Evolutionary conservation across 1,140 invertebrate species (phyloP).

Genomic region (Lethocerus indicus): DNA sequence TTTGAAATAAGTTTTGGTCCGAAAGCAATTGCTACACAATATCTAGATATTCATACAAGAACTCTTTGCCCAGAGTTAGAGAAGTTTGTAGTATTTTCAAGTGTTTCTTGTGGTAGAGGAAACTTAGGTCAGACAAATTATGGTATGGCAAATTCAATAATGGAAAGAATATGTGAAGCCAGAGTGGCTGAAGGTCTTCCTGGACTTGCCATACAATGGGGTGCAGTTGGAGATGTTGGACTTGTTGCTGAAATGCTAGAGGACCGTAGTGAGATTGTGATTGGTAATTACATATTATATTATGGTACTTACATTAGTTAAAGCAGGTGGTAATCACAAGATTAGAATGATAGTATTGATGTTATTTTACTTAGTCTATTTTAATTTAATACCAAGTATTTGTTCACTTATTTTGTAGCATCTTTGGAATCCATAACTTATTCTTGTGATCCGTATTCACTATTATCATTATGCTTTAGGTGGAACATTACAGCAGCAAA

Average conservation of each 20-base stretch:
- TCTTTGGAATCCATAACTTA: too few relatives aligned
- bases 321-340: too few relatives aligned
- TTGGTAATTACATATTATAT: too few relatives aligned
- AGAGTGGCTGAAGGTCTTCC: constrained; percentile 37
- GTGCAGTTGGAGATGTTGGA: constrained; percentile 48
- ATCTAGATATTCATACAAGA: constrained; percentile 38
- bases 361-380: too few relatives aligned
- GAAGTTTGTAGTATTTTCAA: constrained; percentile 66
- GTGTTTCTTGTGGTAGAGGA: constrained; percentile 71
- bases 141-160: constrained; percentile 53
- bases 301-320: too few relatives aligned
- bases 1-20: constrained; percentile 35
- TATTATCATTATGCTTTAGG: too few relatives aligned
- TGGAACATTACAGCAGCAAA: constrained; percentile 70
- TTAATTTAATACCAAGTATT: too few relatives aligned
- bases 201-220: constrained; percentile 51
- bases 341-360: too few relatives aligned
- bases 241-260: constrained; percentile 67
- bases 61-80: constrained; percentile 33
- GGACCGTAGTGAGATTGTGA: constrained; percentile 48
- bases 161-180: constrained; percentile 51
- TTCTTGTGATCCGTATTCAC: too few relatives aligned
- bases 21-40: constrained; percentile 39
- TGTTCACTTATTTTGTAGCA: too few relatives aligned
- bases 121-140: constrained; percentile 84